Conservation (phyloP, 1,140 invertebrate species). For the Gonatopus flavifemur region DNA sequence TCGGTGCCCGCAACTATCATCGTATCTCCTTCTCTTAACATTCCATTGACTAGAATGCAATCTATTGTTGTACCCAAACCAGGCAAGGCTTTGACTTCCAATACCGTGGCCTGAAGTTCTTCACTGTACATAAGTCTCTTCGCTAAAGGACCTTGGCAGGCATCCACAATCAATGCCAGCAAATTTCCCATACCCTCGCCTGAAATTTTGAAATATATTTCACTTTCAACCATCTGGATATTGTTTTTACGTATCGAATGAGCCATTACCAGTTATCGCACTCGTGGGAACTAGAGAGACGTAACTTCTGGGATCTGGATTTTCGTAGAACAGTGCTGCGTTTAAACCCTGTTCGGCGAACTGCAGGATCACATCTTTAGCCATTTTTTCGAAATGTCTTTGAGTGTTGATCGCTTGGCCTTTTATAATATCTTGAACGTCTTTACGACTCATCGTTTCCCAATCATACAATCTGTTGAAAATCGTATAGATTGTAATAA, state of each 20-base stretch:
- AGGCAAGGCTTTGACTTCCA: constrained; percentile 97
- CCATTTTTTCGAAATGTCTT: constrained; percentile 90
- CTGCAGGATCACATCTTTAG: constrained; percentile 86
- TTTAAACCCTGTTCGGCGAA: constrained; percentile 97
- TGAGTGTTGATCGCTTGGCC: constrained; percentile 86
- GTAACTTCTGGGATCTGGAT: constrained; percentile 90
- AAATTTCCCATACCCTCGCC: constrained; percentile 99
- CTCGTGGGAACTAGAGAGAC: constrained; percentile 97
- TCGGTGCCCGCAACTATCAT: constrained; percentile 96
- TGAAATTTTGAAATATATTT: constrained; percentile 14
- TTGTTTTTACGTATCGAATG: background rate
- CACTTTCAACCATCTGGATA: background rate
- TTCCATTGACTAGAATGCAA: constrained; percentile 97
- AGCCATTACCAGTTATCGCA: constrained; percentile 76
- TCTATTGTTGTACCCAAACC: constrained; percentile 99
- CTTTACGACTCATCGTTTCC: constrained; percentile 87
- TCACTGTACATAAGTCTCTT: constrained; percentile 91
- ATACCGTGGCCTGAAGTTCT: constrained; percentile 94
- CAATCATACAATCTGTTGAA: constrained; percentile 84
- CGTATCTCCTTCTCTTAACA: constrained; percentile 88
- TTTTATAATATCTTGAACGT: constrained; percentile 90
- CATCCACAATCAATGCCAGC: constrained; percentile 88
- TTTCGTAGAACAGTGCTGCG: constrained; percentile 93
- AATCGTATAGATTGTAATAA: constrained; percentile 3
- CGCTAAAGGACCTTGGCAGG: constrained; percentile 87